Conservation (phyloP, 2,888 invertebrate species). For the Diadromus collaris region DNA sequence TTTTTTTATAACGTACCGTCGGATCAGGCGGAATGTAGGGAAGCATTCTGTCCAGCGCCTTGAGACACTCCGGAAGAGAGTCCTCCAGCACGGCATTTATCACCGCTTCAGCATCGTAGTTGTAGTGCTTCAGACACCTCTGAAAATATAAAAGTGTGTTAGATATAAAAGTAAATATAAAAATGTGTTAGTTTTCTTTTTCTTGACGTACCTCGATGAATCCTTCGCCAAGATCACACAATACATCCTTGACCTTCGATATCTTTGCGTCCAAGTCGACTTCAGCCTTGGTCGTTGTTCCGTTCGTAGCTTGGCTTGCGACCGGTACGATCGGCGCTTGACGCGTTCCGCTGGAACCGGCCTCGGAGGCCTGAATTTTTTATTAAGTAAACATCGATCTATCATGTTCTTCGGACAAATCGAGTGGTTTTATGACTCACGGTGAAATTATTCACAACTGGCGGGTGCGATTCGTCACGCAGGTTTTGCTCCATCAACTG, state of each 20-base stretch:
- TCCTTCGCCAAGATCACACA: constrained; percentile 91
- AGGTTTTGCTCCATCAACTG: constrained; percentile 78
- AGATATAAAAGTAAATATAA: no score
- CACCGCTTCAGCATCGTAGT: constrained; percentile 88
- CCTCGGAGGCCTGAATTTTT: constrained; percentile 58
- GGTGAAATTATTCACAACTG: neutral
- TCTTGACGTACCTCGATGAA: constrained; percentile 81
- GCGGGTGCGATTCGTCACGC: neutral
- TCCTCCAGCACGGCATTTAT: constrained; percentile 93
- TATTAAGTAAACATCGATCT: neutral
- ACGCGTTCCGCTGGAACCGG: constrained; percentile 65
- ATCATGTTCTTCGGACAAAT: neutral
- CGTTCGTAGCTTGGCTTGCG: constrained; percentile 22
- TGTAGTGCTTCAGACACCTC: constrained; percentile 89
- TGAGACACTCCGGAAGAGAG: constrained; percentile 82
- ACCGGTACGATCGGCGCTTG: constrained; percentile 17
- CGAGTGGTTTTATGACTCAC: constrained; percentile 56
- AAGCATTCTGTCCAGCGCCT: constrained; percentile 81
- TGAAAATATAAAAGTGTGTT: constrained; percentile 80
- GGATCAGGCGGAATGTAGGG: constrained; percentile 85
- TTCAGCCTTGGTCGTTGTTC: constrained; percentile 64
- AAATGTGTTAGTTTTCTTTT: neutral
- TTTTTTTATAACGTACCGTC: constrained; percentile 74
- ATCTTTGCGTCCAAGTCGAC: constrained; percentile 80
- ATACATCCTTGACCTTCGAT: constrained; percentile 86